Evolutionary conservation across 2,797 vertebrate genomes (phyloP).

Genomic region (Macroramphosus scolopax): DNA sequence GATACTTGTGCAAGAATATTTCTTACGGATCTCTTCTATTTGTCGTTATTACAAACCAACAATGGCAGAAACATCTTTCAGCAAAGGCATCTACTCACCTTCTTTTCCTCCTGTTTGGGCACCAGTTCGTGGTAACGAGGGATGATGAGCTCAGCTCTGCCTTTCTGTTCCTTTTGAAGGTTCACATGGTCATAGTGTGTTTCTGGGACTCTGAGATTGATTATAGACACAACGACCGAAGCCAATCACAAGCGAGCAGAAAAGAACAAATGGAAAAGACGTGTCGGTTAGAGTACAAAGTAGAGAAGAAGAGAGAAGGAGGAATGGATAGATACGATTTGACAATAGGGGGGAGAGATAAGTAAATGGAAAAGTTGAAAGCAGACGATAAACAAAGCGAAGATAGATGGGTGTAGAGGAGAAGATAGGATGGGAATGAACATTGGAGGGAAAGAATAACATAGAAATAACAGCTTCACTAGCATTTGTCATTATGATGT

Average conservation of each 20-base stretch:
- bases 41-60: no score
- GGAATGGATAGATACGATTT: slow-evolving; percentile 1
- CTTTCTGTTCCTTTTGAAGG: slow-evolving; percentile 72
- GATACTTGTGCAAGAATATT: no score
- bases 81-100: slow-evolving; percentile 48
- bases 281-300: slow-evolving; percentile 1
- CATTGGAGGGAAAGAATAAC: no score
- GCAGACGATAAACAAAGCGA: no score
- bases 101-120: slow-evolving; percentile 68
- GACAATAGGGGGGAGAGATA: no score
- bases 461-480: no score
- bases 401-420: no score
- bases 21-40: no score
- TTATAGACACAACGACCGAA: slow-evolving; percentile 17
- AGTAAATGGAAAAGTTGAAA: no score
- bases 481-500: neutral
- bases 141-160: slow-evolving; percentile 66
- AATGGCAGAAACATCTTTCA: no score
- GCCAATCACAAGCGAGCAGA: slow-evolving; percentile 8
- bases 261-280: slow-evolving; percentile 7
- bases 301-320: slow-evolving; percentile 1
- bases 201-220: slow-evolving; percentile 64
- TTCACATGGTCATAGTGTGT: slow-evolving; percentile 81
- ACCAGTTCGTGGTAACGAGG: slow-evolving; percentile 78
- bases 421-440: no score